Evolutionary conservation across 2,797 vertebrate genomes (phyloP), one percentile per base, ranked within the genome.

Genomic region (Heteromormyrus szaboi): DNA sequence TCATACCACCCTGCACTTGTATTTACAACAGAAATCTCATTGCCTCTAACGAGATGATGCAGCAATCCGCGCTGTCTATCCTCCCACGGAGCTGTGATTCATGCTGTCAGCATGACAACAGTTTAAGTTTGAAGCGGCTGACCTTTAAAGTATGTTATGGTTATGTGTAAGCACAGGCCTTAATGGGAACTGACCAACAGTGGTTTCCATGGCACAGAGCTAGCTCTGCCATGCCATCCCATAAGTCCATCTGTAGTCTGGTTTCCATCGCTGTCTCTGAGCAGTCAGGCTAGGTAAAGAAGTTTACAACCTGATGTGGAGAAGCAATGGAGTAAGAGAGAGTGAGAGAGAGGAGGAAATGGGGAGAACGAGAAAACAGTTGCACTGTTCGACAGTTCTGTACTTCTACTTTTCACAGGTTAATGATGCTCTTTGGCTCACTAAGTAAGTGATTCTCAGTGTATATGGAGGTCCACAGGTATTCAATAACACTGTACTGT

Each of bases 31-130:
- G 17, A 46, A 81, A 81, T 81, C 17, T 22, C 17, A 72, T 37
- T 81, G 76, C 76, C 76, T 46, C 76, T 44, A 81, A 81, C 1
- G 19, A 81, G 46, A 81, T 46, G 19, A 81, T 81, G 76, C 41
- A 81, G 41, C 37, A 33, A 44, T 44, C 76, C 2, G 2, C 2
- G 5, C 14, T 81, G 29, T 81, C 7, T 81, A 2, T n/a, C 76
- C 41, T 81, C 76, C 76, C 76, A 81, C 76, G 2, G 76, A 17
- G 76, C 76, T n/a, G 76, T 81, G 76, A 81, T 81, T 81, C 76
- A 81, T 81, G 76, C 41, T 46, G 41, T 44, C 76, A 81, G 41
- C 76, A 81, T 81, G 37, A 81, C 76, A 81, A 81, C 76, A 46
- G 76, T 46, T 81, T 81, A 46, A 81, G 76, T 46, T 81, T 81